These are phyloP conservation scores for Sinocyclocheilus maitianheensis DNA, from an alignment of 2,113 vertebrate genomes.

Conservation along the genomic window DNA sequence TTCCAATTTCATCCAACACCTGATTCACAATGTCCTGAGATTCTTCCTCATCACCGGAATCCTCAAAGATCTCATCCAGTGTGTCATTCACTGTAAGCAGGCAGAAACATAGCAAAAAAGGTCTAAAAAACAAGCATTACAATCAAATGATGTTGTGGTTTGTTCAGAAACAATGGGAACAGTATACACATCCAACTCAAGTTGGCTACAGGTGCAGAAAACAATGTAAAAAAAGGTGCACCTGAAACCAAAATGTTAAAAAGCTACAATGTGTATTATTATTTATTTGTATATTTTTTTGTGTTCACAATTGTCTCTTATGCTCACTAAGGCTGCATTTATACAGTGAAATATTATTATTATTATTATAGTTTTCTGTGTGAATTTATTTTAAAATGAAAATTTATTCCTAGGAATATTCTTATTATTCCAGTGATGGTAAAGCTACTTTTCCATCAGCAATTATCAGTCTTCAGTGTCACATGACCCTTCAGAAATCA, in stretches of 20 bases:
- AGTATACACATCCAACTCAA: neutral
- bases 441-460: neutral
- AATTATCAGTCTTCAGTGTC: no score
- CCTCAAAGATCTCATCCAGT: conserved; percentile 88
- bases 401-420: no score
- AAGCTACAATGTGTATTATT: neutral
- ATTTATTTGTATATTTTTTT: no score
- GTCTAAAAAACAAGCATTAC: neutral
- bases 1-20: conserved; percentile 91
- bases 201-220: neutral
- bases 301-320: neutral
- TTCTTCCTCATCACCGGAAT: conserved; percentile 88
- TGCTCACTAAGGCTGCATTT: neutral
- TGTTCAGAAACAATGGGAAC: neutral
- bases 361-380: no score
- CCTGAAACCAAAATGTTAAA: neutral
- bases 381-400: no score
- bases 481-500: neutral
- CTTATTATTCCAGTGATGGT: no score
- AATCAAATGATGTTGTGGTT: neutral
- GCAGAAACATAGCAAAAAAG: neutral
- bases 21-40: conserved; percentile 89
- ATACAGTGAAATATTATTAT: neutral
- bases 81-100: conserved; percentile 78
- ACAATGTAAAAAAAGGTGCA: neutral